Conservation (phyloP, 2,888 invertebrate species). For the Pandemis cinnamomeana region DNA sequence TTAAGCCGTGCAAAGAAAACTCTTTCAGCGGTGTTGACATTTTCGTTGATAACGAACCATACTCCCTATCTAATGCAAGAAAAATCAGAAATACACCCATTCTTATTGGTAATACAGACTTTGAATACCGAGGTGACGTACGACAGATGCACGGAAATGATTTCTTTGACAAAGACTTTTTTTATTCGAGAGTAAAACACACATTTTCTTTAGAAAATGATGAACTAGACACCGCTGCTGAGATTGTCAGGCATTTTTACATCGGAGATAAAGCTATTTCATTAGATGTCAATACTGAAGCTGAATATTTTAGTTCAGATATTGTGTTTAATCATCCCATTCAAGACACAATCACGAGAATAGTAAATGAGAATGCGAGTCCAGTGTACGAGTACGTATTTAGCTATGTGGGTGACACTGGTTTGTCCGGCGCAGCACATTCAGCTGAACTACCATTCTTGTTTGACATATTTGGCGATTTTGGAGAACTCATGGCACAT, state of each 20-base stretch:
- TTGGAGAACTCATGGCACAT: slow-evolving; percentile 34
- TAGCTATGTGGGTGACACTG: slow-evolving; percentile 60
- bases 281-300: slow-evolving; percentile 52
- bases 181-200: slow-evolving; percentile 62
- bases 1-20: slow-evolving; percentile 72
- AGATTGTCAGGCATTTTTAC: slow-evolving; percentile 67
- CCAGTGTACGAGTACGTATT: slow-evolving; percentile 71
- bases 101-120: slow-evolving; percentile 71
- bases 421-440: slow-evolving; percentile 59
- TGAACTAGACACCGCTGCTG: slow-evolving; percentile 56
- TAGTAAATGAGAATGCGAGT: slow-evolving; percentile 65
- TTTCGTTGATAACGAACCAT: slow-evolving; percentile 70
- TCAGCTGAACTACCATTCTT: slow-evolving; percentile 68
- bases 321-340: slow-evolving; percentile 69
- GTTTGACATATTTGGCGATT: slow-evolving; percentile 53
- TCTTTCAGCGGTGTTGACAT: slow-evolving; percentile 73
- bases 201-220: slow-evolving; percentile 67
- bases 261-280: slow-evolving; percentile 69
- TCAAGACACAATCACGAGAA: slow-evolving; percentile 62
- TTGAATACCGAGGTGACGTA: slow-evolving; percentile 53
- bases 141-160: slow-evolving; percentile 49
- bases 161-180: slow-evolving; percentile 67
- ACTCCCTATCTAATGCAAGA: slow-evolving; percentile 61
- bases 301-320: slow-evolving; percentile 71
- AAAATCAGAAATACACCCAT: slow-evolving; percentile 71